Percentiles rank a stretch among this genome's conserved stretches.
Conservation (phyloP, 2,113 vertebrate genomes). For the Butastur rufipennis region DNA sequence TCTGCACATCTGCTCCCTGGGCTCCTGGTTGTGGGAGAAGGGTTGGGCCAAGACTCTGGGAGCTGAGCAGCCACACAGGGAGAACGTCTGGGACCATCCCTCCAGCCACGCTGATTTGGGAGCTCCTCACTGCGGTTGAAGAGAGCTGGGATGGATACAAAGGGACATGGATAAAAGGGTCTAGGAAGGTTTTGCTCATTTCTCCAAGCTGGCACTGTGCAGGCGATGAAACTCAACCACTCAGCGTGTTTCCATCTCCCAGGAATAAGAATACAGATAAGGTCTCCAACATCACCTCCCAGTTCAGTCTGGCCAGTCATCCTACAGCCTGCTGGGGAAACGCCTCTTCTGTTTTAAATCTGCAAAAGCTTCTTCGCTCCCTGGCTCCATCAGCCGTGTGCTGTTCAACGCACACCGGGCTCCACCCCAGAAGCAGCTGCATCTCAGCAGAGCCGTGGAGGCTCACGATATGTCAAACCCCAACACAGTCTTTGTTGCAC, state of each 20-base stretch:
- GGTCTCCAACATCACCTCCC: background rate
- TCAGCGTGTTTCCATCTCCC: background rate
- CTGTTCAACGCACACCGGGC: background rate
- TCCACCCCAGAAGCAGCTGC: background rate
- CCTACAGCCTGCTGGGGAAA: background rate
- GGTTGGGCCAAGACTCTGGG: background rate
- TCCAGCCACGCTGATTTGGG: background rate
- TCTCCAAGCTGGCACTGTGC: background rate
- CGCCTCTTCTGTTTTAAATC: background rate
- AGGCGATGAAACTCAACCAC: background rate
- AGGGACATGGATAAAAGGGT: background rate
- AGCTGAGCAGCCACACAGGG: background rate
- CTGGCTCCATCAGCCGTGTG: background rate
- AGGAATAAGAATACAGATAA: background rate
- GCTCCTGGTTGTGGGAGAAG: background rate
- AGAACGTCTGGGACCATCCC: background rate
- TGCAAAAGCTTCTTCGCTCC: background rate
- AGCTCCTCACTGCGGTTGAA: background rate
- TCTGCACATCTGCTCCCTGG: background rate
- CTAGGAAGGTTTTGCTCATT: background rate
- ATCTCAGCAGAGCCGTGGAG: background rate
- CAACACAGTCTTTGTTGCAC: background rate
- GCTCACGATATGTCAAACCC: rapidly evolving
- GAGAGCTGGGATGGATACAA: background rate
- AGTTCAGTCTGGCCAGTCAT: background rate